Percentiles rank a stretch among this genome's conserved stretches.
Conservation (phyloP, 2,888 invertebrate species). For the Drosophila meridionalis region DNA sequence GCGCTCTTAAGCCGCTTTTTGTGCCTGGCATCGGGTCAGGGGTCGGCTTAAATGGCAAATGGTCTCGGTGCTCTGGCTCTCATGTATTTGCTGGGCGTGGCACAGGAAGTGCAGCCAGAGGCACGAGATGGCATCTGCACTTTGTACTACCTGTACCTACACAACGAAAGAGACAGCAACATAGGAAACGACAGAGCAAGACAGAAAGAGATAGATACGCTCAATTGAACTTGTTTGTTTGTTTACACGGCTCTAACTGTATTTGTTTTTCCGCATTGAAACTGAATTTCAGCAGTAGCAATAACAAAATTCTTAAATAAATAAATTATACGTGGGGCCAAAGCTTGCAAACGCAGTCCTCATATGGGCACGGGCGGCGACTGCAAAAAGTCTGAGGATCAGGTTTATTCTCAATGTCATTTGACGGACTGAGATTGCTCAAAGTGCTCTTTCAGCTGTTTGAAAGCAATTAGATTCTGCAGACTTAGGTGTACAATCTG, state of each 20-base stretch:
- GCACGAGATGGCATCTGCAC: conserved; percentile 45
- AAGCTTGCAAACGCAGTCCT: conserved; percentile 6
- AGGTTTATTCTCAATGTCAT: conserved; percentile 39
- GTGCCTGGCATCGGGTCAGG: conserved; percentile 47
- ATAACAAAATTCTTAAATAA: conserved; percentile 45
- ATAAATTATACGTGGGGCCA: conserved; percentile 28
- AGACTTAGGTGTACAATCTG: background rate
- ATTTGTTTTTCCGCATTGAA: conserved; percentile 23
- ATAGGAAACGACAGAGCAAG: background rate
- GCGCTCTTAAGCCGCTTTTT: conserved; percentile 64
- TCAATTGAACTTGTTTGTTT: conserved; percentile 68
- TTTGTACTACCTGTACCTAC: conserved; percentile 56
- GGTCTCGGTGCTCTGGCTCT: conserved; percentile 19
- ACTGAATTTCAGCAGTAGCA: conserved; percentile 49
- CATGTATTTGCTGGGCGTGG: conserved; percentile 69
- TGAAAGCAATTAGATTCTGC: background rate
- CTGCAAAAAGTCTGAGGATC: conserved; percentile 16
- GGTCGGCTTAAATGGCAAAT: conserved; percentile 67
- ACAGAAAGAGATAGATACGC: conserved; percentile 2
- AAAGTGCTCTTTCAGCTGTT: background rate
- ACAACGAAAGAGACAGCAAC: conserved; percentile 3
- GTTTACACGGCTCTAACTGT: conserved; percentile 53
- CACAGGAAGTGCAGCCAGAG: conserved; percentile 69
- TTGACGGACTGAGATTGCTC: conserved; percentile 17
- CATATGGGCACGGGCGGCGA: conserved; percentile 40